Evolutionary conservation across 2,888 invertebrate genomes (phyloP).

Genomic region (Hemithea aestivaria): DNA sequence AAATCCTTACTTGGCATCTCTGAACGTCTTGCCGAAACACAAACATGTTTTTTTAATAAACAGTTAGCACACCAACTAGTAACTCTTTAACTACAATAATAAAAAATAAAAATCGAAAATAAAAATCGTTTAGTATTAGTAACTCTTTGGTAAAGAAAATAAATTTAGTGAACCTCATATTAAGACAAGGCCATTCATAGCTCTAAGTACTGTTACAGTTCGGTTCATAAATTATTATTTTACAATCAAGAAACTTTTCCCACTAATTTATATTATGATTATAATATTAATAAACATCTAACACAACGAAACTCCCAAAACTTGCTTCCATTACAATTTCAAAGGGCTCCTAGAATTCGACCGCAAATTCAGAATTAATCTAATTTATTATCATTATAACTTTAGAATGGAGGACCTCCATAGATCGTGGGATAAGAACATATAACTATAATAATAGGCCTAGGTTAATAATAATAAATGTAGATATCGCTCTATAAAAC

Average conservation of each 20-base stretch:
- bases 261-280: conserved; percentile 11
- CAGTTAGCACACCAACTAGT: too few relatives aligned
- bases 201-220: too few relatives aligned
- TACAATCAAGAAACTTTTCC: conserved; percentile 1
- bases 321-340: conserved; percentile 20
- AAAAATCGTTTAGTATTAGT: too few relatives aligned
- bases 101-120: too few relatives aligned
- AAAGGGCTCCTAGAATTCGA: conserved; percentile 20
- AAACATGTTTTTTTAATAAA: too few relatives aligned
- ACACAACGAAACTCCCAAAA: conserved; percentile 14
- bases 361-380: conserved; percentile 23
- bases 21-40: too few relatives aligned
- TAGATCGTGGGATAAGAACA: conserved; percentile 23
- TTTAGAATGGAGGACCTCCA: conserved; percentile 13
- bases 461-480: conserved; percentile 44
- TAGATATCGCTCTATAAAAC: conserved; percentile 29
- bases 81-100: too few relatives aligned
- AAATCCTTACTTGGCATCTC: too few relatives aligned
- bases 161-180: too few relatives aligned
- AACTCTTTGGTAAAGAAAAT: too few relatives aligned
- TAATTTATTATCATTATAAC: conserved; percentile 27
- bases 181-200: too few relatives aligned
- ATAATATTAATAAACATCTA: conserved; percentile 11
- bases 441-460: conserved; percentile 19
- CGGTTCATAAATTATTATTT: too few relatives aligned